Conservation (phyloP, 2,113 vertebrate genomes). For the Castor canadensis region DNA sequence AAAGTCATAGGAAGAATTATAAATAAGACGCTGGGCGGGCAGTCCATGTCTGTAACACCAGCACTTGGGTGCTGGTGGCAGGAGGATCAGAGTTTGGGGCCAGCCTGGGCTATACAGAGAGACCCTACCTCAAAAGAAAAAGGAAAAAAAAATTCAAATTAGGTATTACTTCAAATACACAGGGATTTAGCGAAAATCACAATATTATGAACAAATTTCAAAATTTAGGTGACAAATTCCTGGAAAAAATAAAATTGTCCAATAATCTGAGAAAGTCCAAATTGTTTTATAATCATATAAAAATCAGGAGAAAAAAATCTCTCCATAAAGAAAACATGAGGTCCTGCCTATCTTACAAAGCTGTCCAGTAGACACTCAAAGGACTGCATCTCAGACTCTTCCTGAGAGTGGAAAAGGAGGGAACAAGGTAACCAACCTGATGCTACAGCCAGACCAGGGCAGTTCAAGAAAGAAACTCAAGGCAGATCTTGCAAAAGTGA, state of each 20-base stretch:
- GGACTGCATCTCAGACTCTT: too few relatives aligned
- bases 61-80: not conserved
- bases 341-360: not conserved
- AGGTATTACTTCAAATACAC: too few relatives aligned
- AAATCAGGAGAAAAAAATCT: not conserved
- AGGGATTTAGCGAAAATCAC: not conserved
- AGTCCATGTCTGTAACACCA: not conserved
- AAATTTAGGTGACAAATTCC: not conserved
- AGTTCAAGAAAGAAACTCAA: not conserved
- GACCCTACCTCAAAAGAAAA: not conserved
- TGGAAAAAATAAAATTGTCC: not conserved
- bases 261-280: not conserved
- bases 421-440: not conserved
- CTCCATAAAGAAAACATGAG: not conserved
- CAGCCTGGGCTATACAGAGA: not conserved
- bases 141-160: too few relatives aligned
- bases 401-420: not conserved
- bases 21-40: too few relatives aligned
- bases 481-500: not conserved
- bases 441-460: too few relatives aligned
- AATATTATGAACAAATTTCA: not conserved
- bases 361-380: too few relatives aligned
- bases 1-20: not conserved
- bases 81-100: not conserved
- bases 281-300: not conserved